Evolutionary conservation across 1,140 invertebrate species (phyloP).

Genomic region (Papilio glaucus): DNA sequence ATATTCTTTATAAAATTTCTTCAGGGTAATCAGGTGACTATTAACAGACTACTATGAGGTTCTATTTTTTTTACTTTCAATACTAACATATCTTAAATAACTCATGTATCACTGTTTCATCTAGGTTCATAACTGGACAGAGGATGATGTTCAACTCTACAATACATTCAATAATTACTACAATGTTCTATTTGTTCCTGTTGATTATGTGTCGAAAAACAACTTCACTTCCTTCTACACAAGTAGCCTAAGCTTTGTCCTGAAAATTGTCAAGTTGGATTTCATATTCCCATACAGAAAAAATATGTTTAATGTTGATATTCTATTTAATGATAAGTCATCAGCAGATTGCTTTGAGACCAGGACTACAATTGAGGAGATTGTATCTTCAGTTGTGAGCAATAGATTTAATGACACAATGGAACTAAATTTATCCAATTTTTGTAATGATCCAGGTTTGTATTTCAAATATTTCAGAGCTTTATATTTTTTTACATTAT

Average conservation of each 20-base stretch:
- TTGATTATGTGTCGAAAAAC: conserved; percentile 53
- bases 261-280: conserved; percentile 65
- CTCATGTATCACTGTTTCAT: conserved; percentile 37
- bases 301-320: conserved; percentile 66
- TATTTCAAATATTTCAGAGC: neutral
- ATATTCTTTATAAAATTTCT: too few species aligned
- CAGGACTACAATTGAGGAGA: conserved; percentile 60
- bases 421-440: conserved; percentile 69
- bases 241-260: conserved; percentile 58
- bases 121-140: conserved; percentile 67
- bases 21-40: too few species aligned
- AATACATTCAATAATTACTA: conserved; percentile 62
- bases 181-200: conserved; percentile 55
- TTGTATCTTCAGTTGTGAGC: conserved; percentile 58
- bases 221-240: conserved; percentile 65
- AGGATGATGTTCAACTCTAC: conserved; percentile 54
- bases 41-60: too few species aligned
- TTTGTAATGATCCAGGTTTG: conserved; percentile 67
- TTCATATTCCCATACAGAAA: conserved; percentile 68
- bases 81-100: neutral
- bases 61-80: too few species aligned
- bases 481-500: too few species aligned
- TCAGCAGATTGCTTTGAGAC: conserved; percentile 63
- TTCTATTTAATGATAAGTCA: conserved; percentile 69
- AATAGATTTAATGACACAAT: conserved; percentile 59